These are phyloP conservation scores for Diploscapter pachys DNA, from an alignment of 1,140 invertebrate species.

Conservation along the genomic window DNA sequence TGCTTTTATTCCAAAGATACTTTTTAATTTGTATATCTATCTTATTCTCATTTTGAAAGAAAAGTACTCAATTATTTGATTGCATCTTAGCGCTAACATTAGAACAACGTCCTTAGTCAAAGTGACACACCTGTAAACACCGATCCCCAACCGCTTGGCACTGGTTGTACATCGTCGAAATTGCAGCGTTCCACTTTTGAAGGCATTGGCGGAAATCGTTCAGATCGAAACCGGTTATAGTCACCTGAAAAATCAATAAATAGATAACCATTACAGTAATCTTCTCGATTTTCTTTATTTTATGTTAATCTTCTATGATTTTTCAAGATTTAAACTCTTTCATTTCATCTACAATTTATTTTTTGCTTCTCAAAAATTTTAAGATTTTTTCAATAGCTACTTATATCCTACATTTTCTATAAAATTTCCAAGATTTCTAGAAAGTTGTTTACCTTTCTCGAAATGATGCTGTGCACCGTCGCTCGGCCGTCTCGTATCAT, in stretches of 20 bases:
- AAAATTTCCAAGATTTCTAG: neutral
- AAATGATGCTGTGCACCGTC: conserved; percentile 24
- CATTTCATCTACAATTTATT: too few species aligned
- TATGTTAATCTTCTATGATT: too few species aligned
- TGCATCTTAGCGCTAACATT: too few species aligned
- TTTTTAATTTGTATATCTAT: too few species aligned
- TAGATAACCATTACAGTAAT: too few species aligned
- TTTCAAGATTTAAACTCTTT: too few species aligned
- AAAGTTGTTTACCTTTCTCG: conserved; percentile 14
- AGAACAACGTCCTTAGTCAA: too few species aligned
- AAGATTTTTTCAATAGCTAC: neutral
- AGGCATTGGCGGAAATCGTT: conserved; percentile 85
- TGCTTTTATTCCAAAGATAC: too few species aligned
- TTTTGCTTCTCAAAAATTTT: neutral
- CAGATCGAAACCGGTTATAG: conserved; percentile 91
- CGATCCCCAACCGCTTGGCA: conserved; percentile 64
- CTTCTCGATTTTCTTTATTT: too few species aligned
- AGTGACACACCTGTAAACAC: conserved; percentile 12
- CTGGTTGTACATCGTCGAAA: conserved; percentile 87
- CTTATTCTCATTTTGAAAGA: too few species aligned
- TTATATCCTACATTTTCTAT: neutral
- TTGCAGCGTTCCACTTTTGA: conserved; percentile 90
- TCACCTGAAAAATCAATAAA: conserved; percentile 18
- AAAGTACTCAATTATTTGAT: too few species aligned
- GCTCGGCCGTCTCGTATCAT: conserved; percentile 30